A percentile compares a stretch with the other conserved stretches of the same genome.
phyloP scores from a whole-genome alignment of 2,888 invertebrate genomes.

The Bursaphelenchus okinawaensis region DNA sequence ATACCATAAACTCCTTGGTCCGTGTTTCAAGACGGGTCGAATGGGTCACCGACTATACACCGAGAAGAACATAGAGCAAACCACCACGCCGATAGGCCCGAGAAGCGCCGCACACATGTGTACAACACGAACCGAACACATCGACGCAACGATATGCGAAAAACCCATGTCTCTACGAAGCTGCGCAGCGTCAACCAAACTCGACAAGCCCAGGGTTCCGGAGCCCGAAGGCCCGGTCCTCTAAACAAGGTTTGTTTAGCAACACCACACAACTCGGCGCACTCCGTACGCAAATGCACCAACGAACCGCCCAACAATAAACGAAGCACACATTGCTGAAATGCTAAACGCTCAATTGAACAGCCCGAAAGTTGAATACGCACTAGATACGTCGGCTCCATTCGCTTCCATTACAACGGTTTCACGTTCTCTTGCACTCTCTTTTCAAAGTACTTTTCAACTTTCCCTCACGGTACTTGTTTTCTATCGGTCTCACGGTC shows the following conservation, averaged over 20 bases:
- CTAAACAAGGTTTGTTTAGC: constrained; percentile 8
- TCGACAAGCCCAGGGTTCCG: constrained; percentile 1
- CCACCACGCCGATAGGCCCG: constrained; percentile 12
- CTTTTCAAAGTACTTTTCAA: constrained; percentile 70
- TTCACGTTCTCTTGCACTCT: constrained; percentile 66
- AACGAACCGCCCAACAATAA: not conserved
- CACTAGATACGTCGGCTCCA: constrained; percentile 44
- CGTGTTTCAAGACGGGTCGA: constrained; percentile 75
- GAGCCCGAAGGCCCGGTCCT: constrained; percentile 4
- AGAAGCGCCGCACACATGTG: constrained; percentile 2
- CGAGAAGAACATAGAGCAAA: constrained; percentile 8
- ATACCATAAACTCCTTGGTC: constrained; percentile 72
- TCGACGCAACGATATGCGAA: not conserved
- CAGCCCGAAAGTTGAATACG: constrained; percentile 16
- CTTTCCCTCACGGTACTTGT: constrained; percentile 66
- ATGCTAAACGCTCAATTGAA: not conserved
- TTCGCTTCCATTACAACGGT: constrained; percentile 61
- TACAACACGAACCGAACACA: constrained; percentile 9
- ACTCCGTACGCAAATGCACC: constrained; percentile 23
- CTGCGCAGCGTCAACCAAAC: constrained; percentile 4
- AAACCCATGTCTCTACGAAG: not conserved
- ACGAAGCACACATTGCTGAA: constrained; percentile 1
- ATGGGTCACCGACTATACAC: constrained; percentile 54
- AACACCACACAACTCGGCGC: constrained; percentile 14
- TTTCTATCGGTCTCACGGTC: constrained; percentile 67